Percentiles rank a stretch among this genome's conserved stretches.
phyloP scores from a whole-genome alignment of 1,140 invertebrate genomes.

The Formica exsecta region DNA sequence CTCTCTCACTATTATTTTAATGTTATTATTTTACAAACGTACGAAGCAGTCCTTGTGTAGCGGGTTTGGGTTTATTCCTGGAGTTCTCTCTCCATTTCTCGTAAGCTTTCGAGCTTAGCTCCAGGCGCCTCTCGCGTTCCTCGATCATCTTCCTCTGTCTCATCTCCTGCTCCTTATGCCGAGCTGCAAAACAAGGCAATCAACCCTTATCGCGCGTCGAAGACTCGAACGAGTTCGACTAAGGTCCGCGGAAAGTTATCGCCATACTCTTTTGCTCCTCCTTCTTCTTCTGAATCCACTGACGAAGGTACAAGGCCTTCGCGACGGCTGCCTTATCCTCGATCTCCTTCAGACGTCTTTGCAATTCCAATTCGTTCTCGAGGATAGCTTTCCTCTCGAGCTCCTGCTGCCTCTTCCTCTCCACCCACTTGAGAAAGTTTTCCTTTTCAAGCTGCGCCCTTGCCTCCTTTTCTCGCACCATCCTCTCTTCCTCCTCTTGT shows the following conservation, averaged over 20 bases:
- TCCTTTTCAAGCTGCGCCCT: constrained; percentile 75
- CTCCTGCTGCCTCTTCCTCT: constrained; percentile 78
- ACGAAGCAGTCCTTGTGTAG: constrained; percentile 84
- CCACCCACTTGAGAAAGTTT: constrained; percentile 79
- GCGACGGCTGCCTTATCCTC: constrained; percentile 73
- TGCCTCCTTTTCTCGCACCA: constrained; percentile 70
- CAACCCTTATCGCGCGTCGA: constrained; percentile 14
- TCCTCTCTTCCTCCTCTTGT: constrained; percentile 69
- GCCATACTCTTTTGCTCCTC: constrained; percentile 76
- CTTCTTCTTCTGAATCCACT: constrained; percentile 81
- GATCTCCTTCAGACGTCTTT: constrained; percentile 73
- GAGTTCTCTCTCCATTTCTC: constrained; percentile 81
- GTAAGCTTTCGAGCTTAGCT: constrained; percentile 81
- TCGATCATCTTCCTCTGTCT: constrained; percentile 71
- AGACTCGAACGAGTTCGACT: not conserved
- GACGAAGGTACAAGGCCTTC: constrained; percentile 75
- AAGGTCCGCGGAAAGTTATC: not conserved
- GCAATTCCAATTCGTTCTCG: constrained; percentile 76
- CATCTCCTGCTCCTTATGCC: constrained; percentile 69
- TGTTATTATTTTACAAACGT: constrained; percentile 65
- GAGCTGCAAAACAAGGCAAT: constrained; percentile 24
- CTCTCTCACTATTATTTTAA: not conserved
- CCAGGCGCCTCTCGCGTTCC: constrained; percentile 73
- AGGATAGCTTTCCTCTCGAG: constrained; percentile 61
- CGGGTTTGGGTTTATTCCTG: constrained; percentile 80